phyloP scores from a whole-genome alignment of 2,797 vertebrate species.

The Poeciliopsis paucimaculata region DNA sequence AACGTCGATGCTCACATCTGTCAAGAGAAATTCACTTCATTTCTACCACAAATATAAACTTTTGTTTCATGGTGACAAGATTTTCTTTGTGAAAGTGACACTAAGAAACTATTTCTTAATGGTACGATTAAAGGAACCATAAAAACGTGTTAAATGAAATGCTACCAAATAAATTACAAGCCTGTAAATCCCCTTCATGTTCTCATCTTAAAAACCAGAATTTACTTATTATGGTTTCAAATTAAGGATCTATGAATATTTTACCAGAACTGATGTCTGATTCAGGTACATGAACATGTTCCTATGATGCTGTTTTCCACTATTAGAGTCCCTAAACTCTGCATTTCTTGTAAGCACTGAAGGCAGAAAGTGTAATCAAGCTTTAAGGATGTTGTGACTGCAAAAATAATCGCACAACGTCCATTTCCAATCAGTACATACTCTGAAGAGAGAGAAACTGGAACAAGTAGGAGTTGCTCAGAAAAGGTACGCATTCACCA shows the following conservation, averaged over 20 bases:
- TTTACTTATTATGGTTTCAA: background rate
- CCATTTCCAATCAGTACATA: background rate
- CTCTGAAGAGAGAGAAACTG: background rate
- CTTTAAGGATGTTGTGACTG: background rate
- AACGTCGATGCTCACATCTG: constrained; percentile 98
- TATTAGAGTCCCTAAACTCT: background rate
- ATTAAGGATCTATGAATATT: background rate
- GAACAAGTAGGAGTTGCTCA: constrained; percentile 5
- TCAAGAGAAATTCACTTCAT: background rate
- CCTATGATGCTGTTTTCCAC: background rate
- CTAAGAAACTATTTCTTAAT: background rate
- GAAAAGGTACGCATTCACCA: background rate
- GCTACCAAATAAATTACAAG: background rate
- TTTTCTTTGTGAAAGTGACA: background rate
- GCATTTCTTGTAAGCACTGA: background rate
- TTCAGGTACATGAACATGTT: background rate
- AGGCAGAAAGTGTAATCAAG: background rate
- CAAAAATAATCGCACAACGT: background rate
- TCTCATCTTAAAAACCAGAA: background rate
- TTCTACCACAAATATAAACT: background rate
- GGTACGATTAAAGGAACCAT: background rate
- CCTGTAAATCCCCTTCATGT: background rate
- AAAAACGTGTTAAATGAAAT: background rate
- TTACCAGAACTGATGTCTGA: background rate
- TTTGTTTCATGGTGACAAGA: background rate